phyloP scores from a whole-genome alignment of 2,113 vertebrate species.

The Polypterus senegalus region DNA sequence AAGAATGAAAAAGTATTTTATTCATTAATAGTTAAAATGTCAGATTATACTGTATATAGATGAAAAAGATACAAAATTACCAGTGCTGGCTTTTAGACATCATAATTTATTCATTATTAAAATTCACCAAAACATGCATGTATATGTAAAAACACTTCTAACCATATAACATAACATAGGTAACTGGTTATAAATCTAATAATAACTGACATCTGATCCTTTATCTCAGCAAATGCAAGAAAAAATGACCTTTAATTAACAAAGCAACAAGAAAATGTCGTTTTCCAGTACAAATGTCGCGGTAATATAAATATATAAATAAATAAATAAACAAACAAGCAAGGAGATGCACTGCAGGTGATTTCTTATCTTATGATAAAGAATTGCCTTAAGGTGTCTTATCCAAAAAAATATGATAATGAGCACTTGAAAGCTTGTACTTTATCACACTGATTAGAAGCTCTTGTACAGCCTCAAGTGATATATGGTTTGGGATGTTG shows the following conservation, averaged over 20 bases:
- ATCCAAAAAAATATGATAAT: background rate
- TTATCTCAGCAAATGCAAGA: conserved; percentile 2
- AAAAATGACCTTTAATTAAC: conserved; percentile 11
- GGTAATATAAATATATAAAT: background rate
- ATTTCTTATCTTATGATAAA: conserved; percentile 19
- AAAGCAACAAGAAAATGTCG: background rate
- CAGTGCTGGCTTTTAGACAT: no score
- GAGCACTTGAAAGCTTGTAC: background rate
- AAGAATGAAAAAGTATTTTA: no score
- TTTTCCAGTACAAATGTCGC: conserved; percentile 1
- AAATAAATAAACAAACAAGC: background rate
- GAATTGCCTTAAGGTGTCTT: background rate
- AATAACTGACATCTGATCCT: conserved; percentile 5
- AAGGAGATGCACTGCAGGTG: conserved; percentile 17
- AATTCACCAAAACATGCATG: no score
- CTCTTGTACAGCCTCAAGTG: conserved; percentile 1
- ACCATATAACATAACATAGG: no score
- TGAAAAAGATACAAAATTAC: no score
- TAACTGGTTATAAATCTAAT: background rate
- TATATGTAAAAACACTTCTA: no score
- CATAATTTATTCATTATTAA: no score
- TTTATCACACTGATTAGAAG: conserved; percentile 6
- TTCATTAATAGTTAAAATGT: no score
- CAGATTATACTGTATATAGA: no score
- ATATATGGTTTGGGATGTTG: background rate